Evolutionary conservation across 2,113 vertebrate species (phyloP).

Genomic region (Eolophus roseicapilla): DNA sequence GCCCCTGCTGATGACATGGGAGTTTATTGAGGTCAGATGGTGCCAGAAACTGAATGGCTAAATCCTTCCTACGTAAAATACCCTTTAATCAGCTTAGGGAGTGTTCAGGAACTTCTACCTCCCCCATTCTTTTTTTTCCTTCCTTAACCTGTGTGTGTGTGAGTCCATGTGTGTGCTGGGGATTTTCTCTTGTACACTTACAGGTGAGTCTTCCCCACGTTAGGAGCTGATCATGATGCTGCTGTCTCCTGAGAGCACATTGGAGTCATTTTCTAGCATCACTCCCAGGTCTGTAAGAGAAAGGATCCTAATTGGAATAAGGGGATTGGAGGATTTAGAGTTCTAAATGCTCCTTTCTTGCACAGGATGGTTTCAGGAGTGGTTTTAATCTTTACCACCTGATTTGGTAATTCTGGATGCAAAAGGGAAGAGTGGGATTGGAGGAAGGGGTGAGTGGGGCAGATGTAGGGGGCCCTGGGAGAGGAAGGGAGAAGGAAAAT

Average conservation of each 20-base stretch:
- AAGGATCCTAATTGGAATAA: constrained; percentile 45
- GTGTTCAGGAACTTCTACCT: constrained; percentile 32
- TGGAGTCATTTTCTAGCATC: neutral
- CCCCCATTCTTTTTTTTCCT: neutral
- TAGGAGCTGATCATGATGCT: neutral
- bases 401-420: neutral
- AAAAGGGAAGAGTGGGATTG: neutral
- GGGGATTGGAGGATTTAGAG: constrained; percentile 54
- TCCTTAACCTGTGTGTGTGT: neutral
- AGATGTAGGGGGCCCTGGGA: neutral
- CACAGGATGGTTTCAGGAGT: neutral
- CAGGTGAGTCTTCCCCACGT: neutral
- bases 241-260: neutral
- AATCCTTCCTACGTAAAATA: constrained; percentile 67
- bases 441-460: neutral
- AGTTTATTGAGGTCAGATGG: constrained; percentile 55
- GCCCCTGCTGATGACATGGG: neutral
- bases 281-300: neutral
- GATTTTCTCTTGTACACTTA: neutral
- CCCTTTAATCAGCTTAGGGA: constrained; percentile 59
- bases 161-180: neutral
- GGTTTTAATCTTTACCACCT: constrained; percentile 43
- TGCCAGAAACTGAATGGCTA: constrained; percentile 19
- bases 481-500: neutral
- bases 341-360: constrained; percentile 45